Percentiles rank a stretch among this genome's conserved stretches.
Evolutionary conservation across 2,113 vertebrate genomes (phyloP).

Genomic region (Ploceus nigricollis): DNA sequence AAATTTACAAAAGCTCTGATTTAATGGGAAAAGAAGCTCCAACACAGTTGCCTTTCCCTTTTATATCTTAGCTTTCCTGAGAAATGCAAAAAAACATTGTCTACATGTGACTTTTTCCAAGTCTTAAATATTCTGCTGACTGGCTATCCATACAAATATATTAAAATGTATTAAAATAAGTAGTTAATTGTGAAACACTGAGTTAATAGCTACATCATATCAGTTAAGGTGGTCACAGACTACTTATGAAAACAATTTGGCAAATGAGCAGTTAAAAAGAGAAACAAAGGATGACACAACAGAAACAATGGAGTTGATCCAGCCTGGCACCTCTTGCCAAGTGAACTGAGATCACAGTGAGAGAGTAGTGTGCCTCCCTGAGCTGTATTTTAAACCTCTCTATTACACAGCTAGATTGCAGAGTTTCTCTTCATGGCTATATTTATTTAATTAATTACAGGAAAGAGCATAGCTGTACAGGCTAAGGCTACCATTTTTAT

Average conservation of each 20-base stretch:
- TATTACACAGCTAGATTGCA: neutral
- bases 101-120: neutral
- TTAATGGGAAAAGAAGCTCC: neutral
- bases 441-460: neutral
- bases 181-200: neutral
- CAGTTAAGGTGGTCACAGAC: neutral
- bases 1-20: neutral
- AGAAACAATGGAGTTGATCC: slow-evolving; percentile 42
- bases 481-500: neutral
- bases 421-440: neutral
- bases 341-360: slow-evolving; percentile 20
- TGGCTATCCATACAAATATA: neutral
- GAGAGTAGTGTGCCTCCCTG: neutral
- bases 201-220: neutral
- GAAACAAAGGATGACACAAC: slow-evolving; percentile 28
- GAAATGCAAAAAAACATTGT: neutral
- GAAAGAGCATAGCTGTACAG: neutral
- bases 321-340: slow-evolving; percentile 45
- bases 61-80: neutral
- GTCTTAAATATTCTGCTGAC: neutral
- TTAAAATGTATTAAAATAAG: neutral
- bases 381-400: neutral
- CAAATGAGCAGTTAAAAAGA: slow-evolving; percentile 25
- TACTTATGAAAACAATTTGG: neutral
- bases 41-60: neutral